A percentile compares a stretch with the other conserved stretches of the same genome.
Evolutionary conservation across 1,140 invertebrate species (phyloP).

Genomic region (Leptopilina boulardi): DNA sequence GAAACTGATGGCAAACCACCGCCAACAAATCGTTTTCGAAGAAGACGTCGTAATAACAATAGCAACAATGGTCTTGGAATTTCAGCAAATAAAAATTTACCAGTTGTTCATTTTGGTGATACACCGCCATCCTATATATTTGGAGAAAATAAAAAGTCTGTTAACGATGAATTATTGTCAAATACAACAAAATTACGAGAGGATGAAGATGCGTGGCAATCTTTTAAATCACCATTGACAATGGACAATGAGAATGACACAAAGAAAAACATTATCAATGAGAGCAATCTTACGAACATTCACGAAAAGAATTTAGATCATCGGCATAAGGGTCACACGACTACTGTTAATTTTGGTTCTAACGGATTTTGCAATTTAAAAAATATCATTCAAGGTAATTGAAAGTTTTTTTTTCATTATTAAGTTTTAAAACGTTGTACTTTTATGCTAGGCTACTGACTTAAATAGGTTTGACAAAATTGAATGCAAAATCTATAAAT

Average conservation of each 20-base stretch:
- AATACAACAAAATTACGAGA: slow-evolving; percentile 3
- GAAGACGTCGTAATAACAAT: slow-evolving; percentile 74
- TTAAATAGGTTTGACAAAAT: no score
- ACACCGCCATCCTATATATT: slow-evolving; percentile 71
- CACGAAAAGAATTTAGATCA: slow-evolving; percentile 41
- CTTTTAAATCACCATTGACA: slow-evolving; percentile 17
- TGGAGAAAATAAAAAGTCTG: slow-evolving; percentile 44
- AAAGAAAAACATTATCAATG: slow-evolving; percentile 30
- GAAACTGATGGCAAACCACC: slow-evolving; percentile 90
- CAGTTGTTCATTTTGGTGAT: slow-evolving; percentile 77
- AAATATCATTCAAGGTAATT: slow-evolving; percentile 50
- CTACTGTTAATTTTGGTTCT: slow-evolving; percentile 59
- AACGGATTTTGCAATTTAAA: slow-evolving; percentile 46
- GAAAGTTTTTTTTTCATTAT: slow-evolving; percentile 6
- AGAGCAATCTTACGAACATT: slow-evolving; percentile 38
- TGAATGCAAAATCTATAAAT: no score
- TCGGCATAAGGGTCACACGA: slow-evolving; percentile 53
- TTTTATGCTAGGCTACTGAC: no score
- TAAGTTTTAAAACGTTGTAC: no score
- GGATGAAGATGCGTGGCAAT: slow-evolving; percentile 33
- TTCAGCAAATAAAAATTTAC: slow-evolving; percentile 67
- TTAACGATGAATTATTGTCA: slow-evolving; percentile 9
- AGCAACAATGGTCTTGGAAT: slow-evolving; percentile 44
- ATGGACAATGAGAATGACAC: slow-evolving; percentile 31
- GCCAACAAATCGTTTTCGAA: slow-evolving; percentile 85